These are phyloP conservation scores for Monodelphis domestica DNA, from an alignment of 2,797 vertebrate species.

Conservation along the genomic window DNA sequence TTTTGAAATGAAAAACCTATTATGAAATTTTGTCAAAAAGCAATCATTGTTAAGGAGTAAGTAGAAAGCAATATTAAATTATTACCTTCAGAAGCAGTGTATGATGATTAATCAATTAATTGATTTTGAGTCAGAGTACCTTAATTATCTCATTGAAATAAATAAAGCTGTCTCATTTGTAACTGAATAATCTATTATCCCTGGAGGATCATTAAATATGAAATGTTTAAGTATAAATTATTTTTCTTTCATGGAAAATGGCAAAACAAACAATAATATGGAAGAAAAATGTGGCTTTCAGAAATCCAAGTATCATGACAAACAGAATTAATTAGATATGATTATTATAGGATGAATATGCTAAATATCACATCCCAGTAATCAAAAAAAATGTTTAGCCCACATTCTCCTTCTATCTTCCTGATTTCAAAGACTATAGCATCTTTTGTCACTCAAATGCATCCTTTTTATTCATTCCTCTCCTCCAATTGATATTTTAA, in stretches of 20 bases:
- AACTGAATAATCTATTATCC: slow-evolving; percentile 77
- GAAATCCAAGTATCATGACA: slow-evolving; percentile 9
- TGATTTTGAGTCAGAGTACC: slow-evolving; percentile 68
- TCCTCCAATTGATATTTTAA: neutral
- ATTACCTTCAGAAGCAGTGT: slow-evolving; percentile 66
- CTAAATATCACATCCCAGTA: slow-evolving; percentile 36
- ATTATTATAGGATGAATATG: neutral
- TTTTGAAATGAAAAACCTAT: slow-evolving; percentile 43
- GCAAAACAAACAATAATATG: neutral
- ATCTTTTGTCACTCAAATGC: neutral
- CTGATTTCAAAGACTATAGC: neutral
- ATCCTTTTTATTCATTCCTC: neutral
- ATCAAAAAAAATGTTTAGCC: neutral
- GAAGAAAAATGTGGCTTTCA: slow-evolving; percentile 23
- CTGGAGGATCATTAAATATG: slow-evolving; percentile 65
- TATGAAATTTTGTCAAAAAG: slow-evolving; percentile 41
- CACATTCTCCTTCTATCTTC: neutral
- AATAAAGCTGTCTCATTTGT: slow-evolving; percentile 73
- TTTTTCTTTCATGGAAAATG: slow-evolving; percentile 47
- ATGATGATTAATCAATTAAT: slow-evolving; percentile 76
- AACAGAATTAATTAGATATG: slow-evolving; percentile 15
- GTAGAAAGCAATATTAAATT: slow-evolving; percentile 67
- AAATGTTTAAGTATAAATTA: slow-evolving; percentile 54
- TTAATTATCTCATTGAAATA: slow-evolving; percentile 76
- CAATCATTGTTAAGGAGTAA: slow-evolving; percentile 50